Evolutionary conservation across 2,797 vertebrate genomes (phyloP), one percentile per base, ranked within the genome.

Genomic region (Sphaeramia orbicularis): DNA sequence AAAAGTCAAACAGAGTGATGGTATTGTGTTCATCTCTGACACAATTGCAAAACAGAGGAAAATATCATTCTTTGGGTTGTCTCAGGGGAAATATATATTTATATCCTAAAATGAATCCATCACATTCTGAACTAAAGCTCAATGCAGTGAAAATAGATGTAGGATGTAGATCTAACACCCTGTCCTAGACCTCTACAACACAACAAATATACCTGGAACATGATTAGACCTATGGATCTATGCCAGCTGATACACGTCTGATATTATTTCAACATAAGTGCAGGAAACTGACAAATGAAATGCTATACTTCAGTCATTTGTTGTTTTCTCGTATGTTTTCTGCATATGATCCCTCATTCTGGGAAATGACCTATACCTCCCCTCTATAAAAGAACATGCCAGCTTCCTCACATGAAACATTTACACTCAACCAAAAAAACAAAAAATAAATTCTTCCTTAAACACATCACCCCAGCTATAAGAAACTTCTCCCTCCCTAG

Each of bases 51-150:
- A 49, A 67, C 36, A 49, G 10, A 42, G 38, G 62, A n/a, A 45
- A 44, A 37, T 50, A 42, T 12, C 36, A 37, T 47, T 62, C 27
- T 71, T 40, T 42, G 11, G 66, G 45, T 32, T 43, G 45, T 47
- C 67, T 57, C 10, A 10, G 36, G 61, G 35, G 52, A 32, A 41
- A 38, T n/a, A 19, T 42, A 44, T 50, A 19, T 38, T 37, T 50
- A 71, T 36, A 71, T 35, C 4, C 37, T 13, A 52, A 49, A 56
- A 57, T 65, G 47, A 68, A 76, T 74, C 58, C 60, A 54, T 63
- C 41, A 54, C 36, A 49, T 62, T 32, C 37, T 51, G 54, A 55
- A 52, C 11, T 12, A 38, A 59, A 59, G 44, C 49, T 14, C 35
- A 45, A 63, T 59, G 45, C 64, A 21, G 30, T 30, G 35, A 64